Evolutionary conservation across 2,888 invertebrate genomes (phyloP), one percentile per base, ranked within the genome.

Genomic region (Eupelmus urozonus): DNA sequence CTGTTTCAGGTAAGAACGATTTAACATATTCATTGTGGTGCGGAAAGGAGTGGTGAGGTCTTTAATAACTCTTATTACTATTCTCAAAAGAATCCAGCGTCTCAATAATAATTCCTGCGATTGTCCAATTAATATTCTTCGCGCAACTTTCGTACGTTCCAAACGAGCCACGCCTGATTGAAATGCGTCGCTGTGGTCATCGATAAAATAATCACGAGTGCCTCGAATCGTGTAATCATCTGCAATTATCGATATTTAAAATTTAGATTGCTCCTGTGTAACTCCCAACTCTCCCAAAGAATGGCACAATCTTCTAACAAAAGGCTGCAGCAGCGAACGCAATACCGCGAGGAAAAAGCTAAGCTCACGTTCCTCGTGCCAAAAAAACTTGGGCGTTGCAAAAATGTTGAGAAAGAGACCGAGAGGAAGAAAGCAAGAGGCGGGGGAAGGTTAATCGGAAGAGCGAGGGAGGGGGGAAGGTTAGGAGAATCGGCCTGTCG

Each of bases 401-500:
- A 70, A 29, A 20, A 45, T 3, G 29, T n/a, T 5, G 9, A 23
- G 45, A 45, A 20, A 27, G 29, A 59, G 45, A 42, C 42, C 5
- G 27, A 42, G 49, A 62, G 29, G 13, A 42, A 27, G 25, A 0
- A 13, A 42, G 51, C 51, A 25, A 18, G 51, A 66, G 51, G 49
- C 13, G 20, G 53, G 40, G n/a, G 57, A 42, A 66, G 76, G 49
- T 59, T 69, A 76, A 76, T 73, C 67, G 72, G 59, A 27, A 66
- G 59, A 40, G 16, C 69, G 42, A 42, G 25, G n/a, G 27, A 45
- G 29, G 23, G 3, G 25, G 57, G n/a, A 23, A 49, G 25, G 16
- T 51, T 25, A 4, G 16, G 29, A 20, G 29, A 40, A 53, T 76
- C 76, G 80, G 76, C 76, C 82, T 73, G 83, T 84, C 84, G 81